Conservation (phyloP, 2,888 invertebrate genomes). For the Blastobasis lacticolella region DNA sequence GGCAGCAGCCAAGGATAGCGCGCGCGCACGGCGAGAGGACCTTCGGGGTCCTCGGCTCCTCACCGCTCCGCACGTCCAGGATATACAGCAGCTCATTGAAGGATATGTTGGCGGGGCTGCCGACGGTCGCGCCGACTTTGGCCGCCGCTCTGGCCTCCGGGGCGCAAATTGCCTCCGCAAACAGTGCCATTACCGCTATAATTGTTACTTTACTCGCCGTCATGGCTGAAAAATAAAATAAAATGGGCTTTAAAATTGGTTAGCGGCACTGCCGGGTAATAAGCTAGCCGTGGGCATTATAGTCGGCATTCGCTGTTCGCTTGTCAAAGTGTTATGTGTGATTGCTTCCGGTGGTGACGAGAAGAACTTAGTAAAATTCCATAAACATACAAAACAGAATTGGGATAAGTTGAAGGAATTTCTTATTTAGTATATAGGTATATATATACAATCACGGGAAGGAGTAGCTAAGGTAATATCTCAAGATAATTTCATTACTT, state of each 20-base stretch:
- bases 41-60: conserved; percentile 18
- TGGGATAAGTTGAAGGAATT: no score
- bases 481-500: no score
- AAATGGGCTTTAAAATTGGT: background rate
- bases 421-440: no score
- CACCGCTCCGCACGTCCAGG: conserved; percentile 32
- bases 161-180: conserved; percentile 27
- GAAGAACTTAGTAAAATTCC: no score
- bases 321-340: no score
- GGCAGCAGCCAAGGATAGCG: conserved; percentile 85
- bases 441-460: no score
- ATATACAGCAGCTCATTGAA: conserved; percentile 50
- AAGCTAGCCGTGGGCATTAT: no score
- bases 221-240: conserved; percentile 38
- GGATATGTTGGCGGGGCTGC: conserved; percentile 39
- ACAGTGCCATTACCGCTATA: conserved; percentile 22
- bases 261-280: background rate
- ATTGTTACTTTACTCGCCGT: conserved; percentile 18
- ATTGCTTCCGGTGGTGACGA: no score
- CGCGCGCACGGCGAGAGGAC: conserved; percentile 78
- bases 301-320: no score
- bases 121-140: conserved; percentile 38
- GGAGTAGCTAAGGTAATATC: no score
- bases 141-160: conserved; percentile 24
- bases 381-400: no score